These are phyloP conservation scores for Sphaerodactylus townsendi DNA, from an alignment of 2,113 vertebrate genomes.

Conservation along the genomic window DNA sequence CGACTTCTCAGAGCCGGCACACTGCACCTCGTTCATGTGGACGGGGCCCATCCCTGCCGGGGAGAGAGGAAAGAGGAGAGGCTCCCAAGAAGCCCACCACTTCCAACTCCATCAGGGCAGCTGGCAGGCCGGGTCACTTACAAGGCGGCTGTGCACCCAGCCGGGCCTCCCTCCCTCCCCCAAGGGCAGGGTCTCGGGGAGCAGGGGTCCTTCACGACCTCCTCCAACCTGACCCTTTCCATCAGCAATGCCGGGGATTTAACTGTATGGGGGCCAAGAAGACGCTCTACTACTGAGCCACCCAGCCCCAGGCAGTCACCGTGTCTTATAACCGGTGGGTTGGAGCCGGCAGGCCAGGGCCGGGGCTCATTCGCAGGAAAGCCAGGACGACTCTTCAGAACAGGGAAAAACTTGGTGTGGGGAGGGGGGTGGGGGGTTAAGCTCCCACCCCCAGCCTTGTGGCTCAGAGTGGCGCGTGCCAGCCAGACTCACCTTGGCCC, in stretches of 20 bases:
- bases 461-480: too few species aligned
- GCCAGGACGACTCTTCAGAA: neutral
- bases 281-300: neutral
- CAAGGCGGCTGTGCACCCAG: too few species aligned
- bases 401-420: too few species aligned
- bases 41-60: conserved; percentile 88
- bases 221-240: too few species aligned
- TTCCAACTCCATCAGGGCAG: neutral
- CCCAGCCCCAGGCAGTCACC: neutral
- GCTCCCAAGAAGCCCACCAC: neutral
- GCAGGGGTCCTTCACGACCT: too few species aligned
- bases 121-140: too few species aligned
- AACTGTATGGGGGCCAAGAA: neutral
- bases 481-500: conserved; percentile 86
- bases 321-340: neutral
- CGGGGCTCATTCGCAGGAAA: neutral
- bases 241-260: too few species aligned
- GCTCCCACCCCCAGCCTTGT: too few species aligned
- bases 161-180: too few species aligned
- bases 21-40: conserved; percentile 92
- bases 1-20: conserved; percentile 83
- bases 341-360: neutral
- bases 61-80: neutral
- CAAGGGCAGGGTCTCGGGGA: too few species aligned
- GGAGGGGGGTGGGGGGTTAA: too few species aligned